phyloP scores from a whole-genome alignment of 2,888 invertebrate genomes.

The Labia minor region DNA sequence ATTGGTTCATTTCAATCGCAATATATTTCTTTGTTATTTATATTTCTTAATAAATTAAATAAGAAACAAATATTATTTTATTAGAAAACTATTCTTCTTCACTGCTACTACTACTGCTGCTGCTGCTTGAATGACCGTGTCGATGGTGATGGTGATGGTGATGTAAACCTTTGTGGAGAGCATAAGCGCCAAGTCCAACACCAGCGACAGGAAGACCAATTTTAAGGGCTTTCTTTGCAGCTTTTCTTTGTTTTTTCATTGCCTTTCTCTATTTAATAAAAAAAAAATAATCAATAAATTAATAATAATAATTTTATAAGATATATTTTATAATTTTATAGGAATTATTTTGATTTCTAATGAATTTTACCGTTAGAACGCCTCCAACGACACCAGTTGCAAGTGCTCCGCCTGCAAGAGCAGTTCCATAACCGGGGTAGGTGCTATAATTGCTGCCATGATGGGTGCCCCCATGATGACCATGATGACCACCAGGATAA shows the following conservation, averaged over 20 bases:
- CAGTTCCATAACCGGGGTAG: too few relatives aligned
- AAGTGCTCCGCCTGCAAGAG: constrained; percentile 18
- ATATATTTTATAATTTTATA: too few relatives aligned
- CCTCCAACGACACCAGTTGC: constrained; percentile 27
- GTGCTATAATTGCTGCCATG: too few relatives aligned
- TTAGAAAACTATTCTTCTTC: constrained; percentile 17
- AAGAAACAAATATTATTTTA: too few relatives aligned
- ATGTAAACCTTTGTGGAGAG: constrained; percentile 41
- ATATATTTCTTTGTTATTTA: too few relatives aligned
- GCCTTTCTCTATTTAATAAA: constrained; percentile 30
- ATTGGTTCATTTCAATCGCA: too few relatives aligned
- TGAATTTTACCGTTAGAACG: not conserved
- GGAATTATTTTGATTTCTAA: not conserved
- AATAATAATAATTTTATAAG: constrained; percentile 23
- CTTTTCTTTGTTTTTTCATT: constrained; percentile 33
- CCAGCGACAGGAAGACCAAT: constrained; percentile 37
- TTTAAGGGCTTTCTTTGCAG: constrained; percentile 39
- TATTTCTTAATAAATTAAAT: too few relatives aligned
- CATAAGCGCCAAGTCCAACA: constrained; percentile 46
- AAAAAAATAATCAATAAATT: constrained; percentile 13
- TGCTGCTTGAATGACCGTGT: not conserved
- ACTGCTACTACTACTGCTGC: constrained; percentile 17
- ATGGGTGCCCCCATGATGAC: constrained; percentile 24
- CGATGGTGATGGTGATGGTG: not conserved
- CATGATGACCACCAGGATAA: constrained; percentile 14